Percentiles rank a stretch among this genome's conserved stretches.
Conservation (phyloP, 2,888 invertebrate species). For the Allophyes oxyacanthae region DNA sequence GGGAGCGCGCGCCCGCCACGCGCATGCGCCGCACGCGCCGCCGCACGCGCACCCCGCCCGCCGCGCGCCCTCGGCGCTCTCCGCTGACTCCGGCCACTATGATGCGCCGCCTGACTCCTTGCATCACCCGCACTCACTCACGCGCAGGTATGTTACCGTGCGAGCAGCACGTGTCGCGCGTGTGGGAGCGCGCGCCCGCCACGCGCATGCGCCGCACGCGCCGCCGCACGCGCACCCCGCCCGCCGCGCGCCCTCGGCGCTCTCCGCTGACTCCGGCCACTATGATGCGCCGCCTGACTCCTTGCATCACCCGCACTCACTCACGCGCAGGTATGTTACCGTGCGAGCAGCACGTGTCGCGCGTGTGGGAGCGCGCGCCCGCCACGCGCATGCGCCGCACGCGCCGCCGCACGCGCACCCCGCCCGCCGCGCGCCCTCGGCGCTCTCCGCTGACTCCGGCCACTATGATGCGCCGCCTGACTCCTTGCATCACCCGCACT, state of each 20-base stretch:
- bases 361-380: constrained; percentile 91
- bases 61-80: constrained; percentile 90
- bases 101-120: constrained; percentile 80
- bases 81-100: constrained; percentile 94
- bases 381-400: constrained; percentile 67
- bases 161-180: constrained; percentile 93
- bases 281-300: constrained; percentile 86
- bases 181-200: constrained; percentile 92
- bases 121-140: constrained; percentile 67
- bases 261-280: constrained; percentile 95
- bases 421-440: constrained; percentile 85
- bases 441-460: constrained; percentile 94
- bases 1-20: constrained; percentile 91
- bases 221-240: constrained; percentile 82
- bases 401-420: constrained; percentile 69
- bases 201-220: constrained; percentile 63
- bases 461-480: constrained; percentile 90
- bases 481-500: constrained; percentile 65
- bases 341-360: constrained; percentile 92
- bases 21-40: constrained; percentile 67
- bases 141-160: constrained; percentile 63
- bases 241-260: constrained; percentile 88
- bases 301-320: constrained; percentile 66
- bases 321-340: constrained; percentile 65
- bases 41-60: constrained; percentile 82